phyloP scores from a whole-genome alignment of 2,888 invertebrate species.

The Odiellus spinosus region DNA sequence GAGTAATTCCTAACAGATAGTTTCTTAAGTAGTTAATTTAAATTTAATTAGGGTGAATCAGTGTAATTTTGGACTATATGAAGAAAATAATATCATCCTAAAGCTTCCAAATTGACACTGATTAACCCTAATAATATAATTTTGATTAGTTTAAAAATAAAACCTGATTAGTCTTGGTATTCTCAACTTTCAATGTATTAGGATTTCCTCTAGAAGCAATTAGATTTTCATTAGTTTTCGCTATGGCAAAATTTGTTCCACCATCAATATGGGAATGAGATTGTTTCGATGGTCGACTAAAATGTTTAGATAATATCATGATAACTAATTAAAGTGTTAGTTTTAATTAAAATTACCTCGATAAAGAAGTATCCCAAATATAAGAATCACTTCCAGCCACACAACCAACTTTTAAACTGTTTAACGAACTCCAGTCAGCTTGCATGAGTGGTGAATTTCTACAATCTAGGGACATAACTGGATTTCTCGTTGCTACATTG shows the following conservation, averaged over 20 bases:
- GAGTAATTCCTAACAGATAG: no score
- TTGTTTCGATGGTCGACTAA: conserved; percentile 43
- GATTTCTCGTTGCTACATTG: conserved; percentile 46
- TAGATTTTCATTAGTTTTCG: conserved; percentile 43
- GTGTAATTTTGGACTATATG: no score
- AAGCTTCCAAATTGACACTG: no score
- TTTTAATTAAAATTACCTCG: conserved; percentile 36
- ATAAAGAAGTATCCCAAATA: conserved; percentile 49
- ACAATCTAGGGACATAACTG: conserved; percentile 31
- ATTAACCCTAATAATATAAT: no score
- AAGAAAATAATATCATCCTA: no score
- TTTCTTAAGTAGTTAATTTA: no score
- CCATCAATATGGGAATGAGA: conserved; percentile 46
- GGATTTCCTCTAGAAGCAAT: conserved; percentile 50
- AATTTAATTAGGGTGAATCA: no score
- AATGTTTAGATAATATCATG: conserved; percentile 1
- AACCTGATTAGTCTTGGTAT: conserved; percentile 39
- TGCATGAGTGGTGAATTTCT: conserved; percentile 46
- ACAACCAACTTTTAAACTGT: conserved; percentile 43
- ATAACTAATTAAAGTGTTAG: conserved; percentile 6
- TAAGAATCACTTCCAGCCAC: conserved; percentile 48
- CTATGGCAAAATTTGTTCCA: conserved; percentile 43
- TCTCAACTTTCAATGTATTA: conserved; percentile 45
- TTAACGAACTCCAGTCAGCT: conserved; percentile 52
- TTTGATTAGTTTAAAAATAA: no score